Base-by-base conservation (phyloP, 2,797 vertebrate species). In the Paratrypauchen microcephalus region DNA sequence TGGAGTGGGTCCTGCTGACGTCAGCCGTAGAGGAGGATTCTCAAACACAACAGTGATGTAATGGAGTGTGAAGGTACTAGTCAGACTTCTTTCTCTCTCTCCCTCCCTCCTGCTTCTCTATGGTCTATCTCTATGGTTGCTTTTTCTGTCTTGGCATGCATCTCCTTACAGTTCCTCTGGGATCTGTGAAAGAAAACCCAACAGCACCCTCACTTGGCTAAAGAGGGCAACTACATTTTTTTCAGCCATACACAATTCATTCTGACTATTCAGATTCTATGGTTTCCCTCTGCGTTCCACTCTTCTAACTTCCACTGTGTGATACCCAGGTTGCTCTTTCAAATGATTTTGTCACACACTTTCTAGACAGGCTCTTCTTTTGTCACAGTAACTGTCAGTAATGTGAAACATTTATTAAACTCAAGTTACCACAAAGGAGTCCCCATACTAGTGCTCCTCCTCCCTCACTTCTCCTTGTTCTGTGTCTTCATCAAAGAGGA, bases 31-130 rank as follows among this genome's bases (percentile, higher is more conserved):
- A 87, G 80, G 81, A 85, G 86, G 74, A 73, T 85, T 88, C 81
- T 88, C 73, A 81, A 66, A 68, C 77, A 88, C 74, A 85, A 74
- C 84, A 66, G 80, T 92, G 91, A 92, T 87, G 90, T 92, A 89
- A 91, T 91, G 87, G 74, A 81, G 71, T 84, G 72, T 86, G 86
- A 85, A 88, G 80, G 83, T 87, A 88, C 85, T 69, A 85, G 84
- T 86, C 83, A 79, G 79, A 72, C 82, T 82, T 69, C 32, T 71
- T 75, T 76, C 66, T 26, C 75, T 78, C 77, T 83, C 73, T 86
- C 83, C 78, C 78, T 73, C 73, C 78, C 76, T 60, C 59, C 66
- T 61, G 52, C 75, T 79, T 58, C 70, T 78, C 62, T 62, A 12
- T 77, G 18, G 23, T 63, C 62, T 68, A n/a, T n/a, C n/a, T n/a